Percentiles rank a stretch among this genome's conserved stretches.
Evolutionary conservation across 2,888 invertebrate species (phyloP).

Genomic region (Himalopsyche kuldschensis): DNA sequence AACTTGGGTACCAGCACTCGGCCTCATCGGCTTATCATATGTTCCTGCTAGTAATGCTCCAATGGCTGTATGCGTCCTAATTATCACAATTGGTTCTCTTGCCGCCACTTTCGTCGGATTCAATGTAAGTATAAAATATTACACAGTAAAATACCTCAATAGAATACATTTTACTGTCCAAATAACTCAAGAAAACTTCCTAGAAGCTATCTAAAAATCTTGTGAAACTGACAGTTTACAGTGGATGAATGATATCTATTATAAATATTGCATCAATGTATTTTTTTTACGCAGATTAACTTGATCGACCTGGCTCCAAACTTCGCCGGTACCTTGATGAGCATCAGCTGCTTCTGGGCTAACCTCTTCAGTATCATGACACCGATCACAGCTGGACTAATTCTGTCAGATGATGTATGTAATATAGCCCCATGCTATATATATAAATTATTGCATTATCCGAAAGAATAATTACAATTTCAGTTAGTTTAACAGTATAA

Average conservation of each 20-base stretch:
- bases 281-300: constrained; percentile 58
- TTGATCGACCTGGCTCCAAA: constrained; percentile 83
- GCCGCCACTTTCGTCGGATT: constrained; percentile 65
- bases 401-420: constrained; percentile 71
- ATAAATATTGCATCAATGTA: too few relatives aligned
- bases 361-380: constrained; percentile 73
- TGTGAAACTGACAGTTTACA: too few relatives aligned
- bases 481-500: too few relatives aligned
- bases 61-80: constrained; percentile 60
- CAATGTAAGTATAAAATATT: constrained; percentile 52
- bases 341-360: constrained; percentile 75
- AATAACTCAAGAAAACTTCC: too few relatives aligned
- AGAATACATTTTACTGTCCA: too few relatives aligned
- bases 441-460: background rate
- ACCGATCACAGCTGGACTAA: constrained; percentile 68
- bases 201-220: too few relatives aligned
- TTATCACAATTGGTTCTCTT: constrained; percentile 65
- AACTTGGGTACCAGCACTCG: constrained; percentile 58
- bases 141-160: too few relatives aligned
- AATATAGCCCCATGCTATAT: constrained; percentile 33
- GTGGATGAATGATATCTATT: too few relatives aligned
- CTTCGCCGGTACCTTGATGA: constrained; percentile 81
- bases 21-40: constrained; percentile 60
- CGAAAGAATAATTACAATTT: background rate
- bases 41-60: constrained; percentile 53